A percentile compares a stretch with the other conserved stretches of the same genome.
Evolutionary conservation across 2,888 invertebrate species (phyloP).

Genomic region (Hypselothyrea guttata): DNA sequence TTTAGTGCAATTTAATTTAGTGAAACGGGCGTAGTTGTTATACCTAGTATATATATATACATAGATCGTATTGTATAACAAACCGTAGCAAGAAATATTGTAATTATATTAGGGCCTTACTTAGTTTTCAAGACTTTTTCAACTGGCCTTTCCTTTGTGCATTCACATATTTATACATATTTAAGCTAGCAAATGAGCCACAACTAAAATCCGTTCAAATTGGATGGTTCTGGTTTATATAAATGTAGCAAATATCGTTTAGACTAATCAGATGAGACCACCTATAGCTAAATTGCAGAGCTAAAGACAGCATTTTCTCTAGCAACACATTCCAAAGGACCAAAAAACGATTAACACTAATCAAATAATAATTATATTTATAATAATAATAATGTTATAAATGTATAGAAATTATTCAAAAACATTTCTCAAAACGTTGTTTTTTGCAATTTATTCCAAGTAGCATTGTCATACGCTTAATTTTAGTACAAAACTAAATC

Average conservation of each 20-base stretch:
- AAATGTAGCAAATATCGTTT: not conserved
- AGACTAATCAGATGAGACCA: constrained; percentile 41
- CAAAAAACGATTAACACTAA: constrained; percentile 45
- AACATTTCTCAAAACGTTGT: constrained; percentile 18
- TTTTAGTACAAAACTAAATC: constrained; percentile 74
- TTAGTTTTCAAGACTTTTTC: constrained; percentile 26
- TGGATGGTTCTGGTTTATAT: constrained; percentile 6
- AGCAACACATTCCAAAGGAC: constrained; percentile 80
- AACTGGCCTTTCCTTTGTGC: constrained; percentile 32
- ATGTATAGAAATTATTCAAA: constrained; percentile 18
- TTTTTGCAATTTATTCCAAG: constrained; percentile 46
- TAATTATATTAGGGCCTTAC: constrained; percentile 16
- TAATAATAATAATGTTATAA: constrained; percentile 33
- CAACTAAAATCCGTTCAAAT: constrained; percentile 24
- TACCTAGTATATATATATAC: constrained; percentile 19
- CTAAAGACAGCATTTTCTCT: constrained; percentile 22
- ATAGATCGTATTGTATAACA: constrained; percentile 11
- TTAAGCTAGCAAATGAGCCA: constrained; percentile 13
- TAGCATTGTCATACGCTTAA: constrained; percentile 69
- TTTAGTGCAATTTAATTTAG: constrained; percentile 48
- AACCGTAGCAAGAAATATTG: not conserved
- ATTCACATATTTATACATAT: constrained; percentile 14
- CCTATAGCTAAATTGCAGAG: constrained; percentile 33
- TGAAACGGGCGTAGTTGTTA: constrained; percentile 27
- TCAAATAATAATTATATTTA: constrained; percentile 39